Evolutionary conservation across 2,888 invertebrate genomes (phyloP), one percentile per base, ranked within the genome.

Genomic region (Yponomeuta plumbellus): DNA sequence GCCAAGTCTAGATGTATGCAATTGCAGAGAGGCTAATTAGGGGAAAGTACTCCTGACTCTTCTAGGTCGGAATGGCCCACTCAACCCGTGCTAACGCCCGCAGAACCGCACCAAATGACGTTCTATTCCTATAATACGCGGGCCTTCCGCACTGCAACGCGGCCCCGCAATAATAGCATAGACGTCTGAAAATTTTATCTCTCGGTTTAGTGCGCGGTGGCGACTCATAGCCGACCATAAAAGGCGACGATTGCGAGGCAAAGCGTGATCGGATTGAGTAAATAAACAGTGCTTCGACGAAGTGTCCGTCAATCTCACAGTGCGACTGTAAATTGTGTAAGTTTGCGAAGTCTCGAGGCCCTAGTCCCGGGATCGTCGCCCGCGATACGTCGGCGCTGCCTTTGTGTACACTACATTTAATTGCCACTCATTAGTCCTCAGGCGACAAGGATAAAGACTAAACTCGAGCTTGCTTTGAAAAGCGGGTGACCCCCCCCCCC

Each of bases 191-290:
- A 80, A 76, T 83, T 86, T 84, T 85, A 85, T 84, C 78, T 76
- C 75, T 72, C 70, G 75, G 79, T 86, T 85, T 84, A 85, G 77
- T 76, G 76, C 82, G 73, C 82, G 73, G 71, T 77, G 75, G 73
- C 75, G 75, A 80, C 80, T 80, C 80, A 77, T 80, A 76, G 81
- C 75, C 81, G 83, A 80, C 80, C 80, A 82, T 83, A 84, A 86
- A 85, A 83, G 80, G 80, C 80, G 80, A 84, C 81, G 83, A 85
- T 86, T 85, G 85, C 80, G 78, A 84, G 84, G 84, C 84, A 84
- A 85, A 84, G 83, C 85, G 86, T 86, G 86, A 87, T 88, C 85
- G 83, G 84, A 86, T 88, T 87, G 81, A 83, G 84, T 86, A 86
- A 84, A 87, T 86, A 88, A 87, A 86, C 85, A 85, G 85, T 85